Base-by-base conservation (phyloP, 2,888 invertebrate genomes). In the Ophion costatus region DNA sequence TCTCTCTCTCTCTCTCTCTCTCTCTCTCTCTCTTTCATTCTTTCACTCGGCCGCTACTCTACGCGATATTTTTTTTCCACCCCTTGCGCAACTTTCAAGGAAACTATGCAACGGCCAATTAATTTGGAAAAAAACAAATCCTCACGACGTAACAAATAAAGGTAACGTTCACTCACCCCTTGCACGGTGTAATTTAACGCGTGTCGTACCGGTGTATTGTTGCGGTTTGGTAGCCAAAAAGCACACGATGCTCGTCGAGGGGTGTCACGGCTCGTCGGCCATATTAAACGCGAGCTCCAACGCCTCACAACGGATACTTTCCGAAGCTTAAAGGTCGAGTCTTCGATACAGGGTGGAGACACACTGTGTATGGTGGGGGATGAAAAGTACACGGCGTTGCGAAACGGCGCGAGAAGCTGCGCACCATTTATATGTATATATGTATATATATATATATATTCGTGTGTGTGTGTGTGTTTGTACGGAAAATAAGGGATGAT, bases 251-350 rank as follows among this genome's bases (percentile, higher is more conserved):
- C 20, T 88, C 87, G 87, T 88, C 86, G 85, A 88, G 88, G 88
- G 88, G 81, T 90, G 89, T 88, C 89, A 87, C 88, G 84, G 88
- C 84, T 81, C 90, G 89, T 88, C 91, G 88, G 91, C 92, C 92
- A 92, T 92, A 87, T 92, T 92, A 88, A 83, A 82, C 78, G 84
- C 86, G 80, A 79, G 24, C 56, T 77, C 57, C 85, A 88, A 89
- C 91, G 91, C 92, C 90, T 45, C 89, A 87, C 87, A 79, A 64
- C 85, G 88, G 75, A 56, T 75, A 66, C 74, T 83, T 69, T 29
- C 63, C 78, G n/a, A 79, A 75, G 78, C 75, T 75, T 33, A 61
- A 80, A 83, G 77, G 74, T 70, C 82, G 82, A 64, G 33, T 74
- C 63, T 38, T 24, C 57, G 66, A 66, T 38, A 75, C 82, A 61